phyloP scores from a whole-genome alignment of 2,113 vertebrate genomes.

The Poeciliopsis occidentalis region DNA sequence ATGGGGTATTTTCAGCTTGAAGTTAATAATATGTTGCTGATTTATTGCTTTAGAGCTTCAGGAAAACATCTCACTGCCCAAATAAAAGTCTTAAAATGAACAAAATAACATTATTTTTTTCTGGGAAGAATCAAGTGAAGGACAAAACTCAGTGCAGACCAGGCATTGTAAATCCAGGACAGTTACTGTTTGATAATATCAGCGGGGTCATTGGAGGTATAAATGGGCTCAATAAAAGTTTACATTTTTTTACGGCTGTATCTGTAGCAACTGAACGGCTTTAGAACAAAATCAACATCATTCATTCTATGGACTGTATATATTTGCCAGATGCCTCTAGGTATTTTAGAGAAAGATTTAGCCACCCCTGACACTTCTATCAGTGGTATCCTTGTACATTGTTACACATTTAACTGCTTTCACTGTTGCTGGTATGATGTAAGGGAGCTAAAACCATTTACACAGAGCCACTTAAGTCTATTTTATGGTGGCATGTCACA shows the following conservation, averaged over 20 bases:
- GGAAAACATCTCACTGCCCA: slow-evolving; percentile 51
- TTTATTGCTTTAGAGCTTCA: slow-evolving; percentile 13
- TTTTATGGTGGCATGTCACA: slow-evolving; percentile 13
- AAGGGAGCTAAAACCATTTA: slow-evolving; percentile 8
- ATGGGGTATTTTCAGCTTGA: not conserved
- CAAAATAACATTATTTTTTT: slow-evolving; percentile 22
- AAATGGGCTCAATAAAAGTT: slow-evolving; percentile 72
- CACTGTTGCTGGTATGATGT: not conserved
- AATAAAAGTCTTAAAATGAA: slow-evolving; percentile 53
- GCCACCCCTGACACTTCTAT: not conserved
- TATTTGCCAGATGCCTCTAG: slow-evolving; percentile 2
- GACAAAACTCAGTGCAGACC: slow-evolving; percentile 32
- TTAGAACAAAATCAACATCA: slow-evolving; percentile 31
- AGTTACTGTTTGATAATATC: slow-evolving; percentile 74
- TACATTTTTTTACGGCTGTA: slow-evolving; percentile 60
- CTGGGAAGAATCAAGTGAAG: slow-evolving; percentile 14
- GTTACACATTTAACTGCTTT: not conserved
- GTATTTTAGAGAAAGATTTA: not conserved
- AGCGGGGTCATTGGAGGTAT: slow-evolving; percentile 71
- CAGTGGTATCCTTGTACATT: not conserved
- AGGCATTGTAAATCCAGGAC: slow-evolving; percentile 70
- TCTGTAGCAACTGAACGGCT: slow-evolving; percentile 57
- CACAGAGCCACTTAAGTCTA: not conserved
- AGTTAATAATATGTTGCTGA: slow-evolving; percentile 7
- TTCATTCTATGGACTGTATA: slow-evolving; percentile 3